These are phyloP conservation scores for Pipistrellus nathusii DNA, from an alignment of 2,797 vertebrate genomes.

Conservation along the genomic window DNA sequence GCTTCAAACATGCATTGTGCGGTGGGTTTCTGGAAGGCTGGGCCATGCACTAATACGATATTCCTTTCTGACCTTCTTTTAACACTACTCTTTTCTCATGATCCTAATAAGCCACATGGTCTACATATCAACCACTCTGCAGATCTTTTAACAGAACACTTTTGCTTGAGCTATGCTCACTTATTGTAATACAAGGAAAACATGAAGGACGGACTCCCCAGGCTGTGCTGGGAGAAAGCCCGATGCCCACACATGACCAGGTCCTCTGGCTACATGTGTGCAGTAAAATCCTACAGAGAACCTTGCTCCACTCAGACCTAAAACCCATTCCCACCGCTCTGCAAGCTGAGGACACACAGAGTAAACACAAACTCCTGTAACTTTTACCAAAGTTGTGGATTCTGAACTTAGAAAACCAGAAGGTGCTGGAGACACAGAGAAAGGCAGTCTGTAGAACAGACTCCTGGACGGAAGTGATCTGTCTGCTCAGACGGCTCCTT, in stretches of 20 bases:
- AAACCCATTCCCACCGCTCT: accelerated
- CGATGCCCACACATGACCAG: accelerated
- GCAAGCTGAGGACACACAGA: not conserved
- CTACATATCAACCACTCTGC: accelerated
- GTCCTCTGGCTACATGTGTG: accelerated
- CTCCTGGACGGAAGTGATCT: accelerated
- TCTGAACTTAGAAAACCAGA: not conserved
- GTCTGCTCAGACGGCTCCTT: not conserved
- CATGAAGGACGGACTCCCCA: accelerated
- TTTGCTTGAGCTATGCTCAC: not conserved
- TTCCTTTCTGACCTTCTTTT: not conserved
- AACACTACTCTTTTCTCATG: accelerated
- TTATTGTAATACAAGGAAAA: accelerated
- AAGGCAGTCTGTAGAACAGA: not conserved
- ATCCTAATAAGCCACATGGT: accelerated
- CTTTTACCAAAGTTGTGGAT: not conserved
- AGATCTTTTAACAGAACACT: accelerated
- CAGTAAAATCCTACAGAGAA: not conserved
- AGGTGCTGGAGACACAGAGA: not conserved
- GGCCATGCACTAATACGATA: accelerated
- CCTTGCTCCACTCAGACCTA: accelerated
- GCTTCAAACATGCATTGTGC: accelerated
- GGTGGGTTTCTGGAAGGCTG: accelerated
- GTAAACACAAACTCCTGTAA: accelerated
- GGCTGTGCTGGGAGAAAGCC: not conserved